These are phyloP conservation scores for Mantis religiosa DNA, from an alignment of 2,888 invertebrate species.

Conservation along the genomic window DNA sequence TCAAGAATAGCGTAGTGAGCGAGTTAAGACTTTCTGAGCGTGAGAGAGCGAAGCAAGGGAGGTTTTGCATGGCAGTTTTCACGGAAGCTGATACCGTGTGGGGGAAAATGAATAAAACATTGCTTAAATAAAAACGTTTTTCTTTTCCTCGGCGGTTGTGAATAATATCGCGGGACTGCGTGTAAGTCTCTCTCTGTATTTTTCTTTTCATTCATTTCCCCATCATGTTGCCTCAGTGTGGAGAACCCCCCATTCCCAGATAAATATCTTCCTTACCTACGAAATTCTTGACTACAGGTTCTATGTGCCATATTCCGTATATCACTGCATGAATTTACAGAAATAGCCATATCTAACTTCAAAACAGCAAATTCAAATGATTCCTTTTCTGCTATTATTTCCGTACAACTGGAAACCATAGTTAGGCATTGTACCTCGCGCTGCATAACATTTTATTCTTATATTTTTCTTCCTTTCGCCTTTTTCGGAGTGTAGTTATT, in stretches of 20 bases:
- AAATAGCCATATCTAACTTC: neutral
- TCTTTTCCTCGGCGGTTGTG: neutral
- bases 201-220: neutral
- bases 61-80: neutral
- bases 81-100: neutral
- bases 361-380: no score
- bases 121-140: neutral
- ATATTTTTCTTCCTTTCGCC: neutral
- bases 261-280: neutral
- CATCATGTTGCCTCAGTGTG: neutral
- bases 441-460: neutral
- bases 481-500: neutral
- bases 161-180: neutral
- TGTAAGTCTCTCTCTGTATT: neutral
- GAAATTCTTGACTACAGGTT: neutral
- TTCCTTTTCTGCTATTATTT: no score
- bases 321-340: neutral
- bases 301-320: neutral
- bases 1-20: neutral
- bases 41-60: neutral
- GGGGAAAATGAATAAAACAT: neutral
- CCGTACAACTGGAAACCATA: neutral
- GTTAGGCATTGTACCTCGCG: neutral
- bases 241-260: neutral
- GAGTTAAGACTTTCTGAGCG: neutral